A percentile compares a stretch with the other conserved stretches of the same genome.
Evolutionary conservation across 2,888 invertebrate species (phyloP).

Genomic region (Tineola bisselliella): DNA sequence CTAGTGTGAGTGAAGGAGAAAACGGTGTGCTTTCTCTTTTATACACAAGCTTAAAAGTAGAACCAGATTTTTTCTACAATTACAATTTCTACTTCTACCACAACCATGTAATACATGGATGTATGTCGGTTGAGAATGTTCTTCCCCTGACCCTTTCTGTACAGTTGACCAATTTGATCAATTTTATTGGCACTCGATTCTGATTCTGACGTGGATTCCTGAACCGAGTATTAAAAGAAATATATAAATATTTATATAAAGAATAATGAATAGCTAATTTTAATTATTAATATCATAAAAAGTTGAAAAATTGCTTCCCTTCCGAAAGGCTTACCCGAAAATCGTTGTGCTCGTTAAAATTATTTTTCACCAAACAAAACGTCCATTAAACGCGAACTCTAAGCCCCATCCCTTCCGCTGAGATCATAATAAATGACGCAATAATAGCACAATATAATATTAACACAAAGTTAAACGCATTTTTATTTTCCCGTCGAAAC

Average conservation of each 20-base stretch:
- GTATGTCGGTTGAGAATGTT: too few relatives aligned
- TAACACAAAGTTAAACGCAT: constrained; percentile 67
- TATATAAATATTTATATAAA: neutral
- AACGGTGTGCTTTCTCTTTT: too few relatives aligned
- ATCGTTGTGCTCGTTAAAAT: constrained; percentile 31
- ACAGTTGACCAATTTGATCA: too few relatives aligned
- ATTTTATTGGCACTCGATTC: too few relatives aligned
- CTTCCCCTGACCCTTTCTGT: too few relatives aligned
- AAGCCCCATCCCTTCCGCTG: constrained; percentile 60
- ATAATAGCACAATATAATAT: constrained; percentile 68
- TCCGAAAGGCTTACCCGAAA: constrained; percentile 21
- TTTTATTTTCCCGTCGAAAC: constrained; percentile 61
- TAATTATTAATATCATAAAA: neutral
- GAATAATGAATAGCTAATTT: neutral
- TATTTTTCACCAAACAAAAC: constrained; percentile 60
- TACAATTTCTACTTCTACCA: too few relatives aligned
- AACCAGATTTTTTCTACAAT: too few relatives aligned
- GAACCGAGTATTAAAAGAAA: too few relatives aligned
- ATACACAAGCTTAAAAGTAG: too few relatives aligned
- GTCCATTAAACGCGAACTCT: constrained; percentile 58
- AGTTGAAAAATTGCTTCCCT: constrained; percentile 37
- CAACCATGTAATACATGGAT: too few relatives aligned
- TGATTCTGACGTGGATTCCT: too few relatives aligned
- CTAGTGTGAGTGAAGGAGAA: too few relatives aligned
- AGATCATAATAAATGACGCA: constrained; percentile 65